These are phyloP conservation scores for Luperina testacea DNA, from an alignment of 2,888 invertebrate species.

Conservation along the genomic window DNA sequence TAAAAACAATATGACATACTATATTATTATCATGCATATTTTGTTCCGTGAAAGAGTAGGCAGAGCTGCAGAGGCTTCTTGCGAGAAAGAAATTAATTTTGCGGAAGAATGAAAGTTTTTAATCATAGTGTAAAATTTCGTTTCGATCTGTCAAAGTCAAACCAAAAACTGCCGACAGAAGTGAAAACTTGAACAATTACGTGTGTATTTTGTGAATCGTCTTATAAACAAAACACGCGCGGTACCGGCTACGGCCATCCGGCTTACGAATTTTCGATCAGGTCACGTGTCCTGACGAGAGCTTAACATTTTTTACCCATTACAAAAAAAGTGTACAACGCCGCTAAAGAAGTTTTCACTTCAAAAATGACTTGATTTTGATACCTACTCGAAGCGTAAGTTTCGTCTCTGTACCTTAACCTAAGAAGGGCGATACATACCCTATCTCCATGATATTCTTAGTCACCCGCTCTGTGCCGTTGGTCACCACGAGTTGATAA, in stretches of 20 bases:
- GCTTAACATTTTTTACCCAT: too few species aligned
- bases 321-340: too few species aligned
- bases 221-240: too few species aligned
- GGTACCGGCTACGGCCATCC: too few species aligned
- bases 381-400: neutral
- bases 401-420: neutral
- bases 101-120: neutral
- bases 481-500: slow-evolving; percentile 16
- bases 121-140: neutral
- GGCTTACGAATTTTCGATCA: too few species aligned
- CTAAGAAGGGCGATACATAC: slow-evolving; percentile 5
- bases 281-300: too few species aligned
- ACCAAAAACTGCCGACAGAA: too few species aligned
- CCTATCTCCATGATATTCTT: slow-evolving; percentile 36
- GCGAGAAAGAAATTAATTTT: neutral
- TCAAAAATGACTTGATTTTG: neutral
- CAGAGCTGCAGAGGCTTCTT: neutral
- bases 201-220: too few species aligned
- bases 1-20: neutral
- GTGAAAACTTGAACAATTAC: too few species aligned
- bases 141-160: neutral
- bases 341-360: too few species aligned
- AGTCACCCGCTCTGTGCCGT: slow-evolving; percentile 11
- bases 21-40: too few species aligned
- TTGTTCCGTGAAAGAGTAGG: neutral